Base-by-base conservation (phyloP, 2,113 vertebrate species). In the Cepphus grylle region DNA sequence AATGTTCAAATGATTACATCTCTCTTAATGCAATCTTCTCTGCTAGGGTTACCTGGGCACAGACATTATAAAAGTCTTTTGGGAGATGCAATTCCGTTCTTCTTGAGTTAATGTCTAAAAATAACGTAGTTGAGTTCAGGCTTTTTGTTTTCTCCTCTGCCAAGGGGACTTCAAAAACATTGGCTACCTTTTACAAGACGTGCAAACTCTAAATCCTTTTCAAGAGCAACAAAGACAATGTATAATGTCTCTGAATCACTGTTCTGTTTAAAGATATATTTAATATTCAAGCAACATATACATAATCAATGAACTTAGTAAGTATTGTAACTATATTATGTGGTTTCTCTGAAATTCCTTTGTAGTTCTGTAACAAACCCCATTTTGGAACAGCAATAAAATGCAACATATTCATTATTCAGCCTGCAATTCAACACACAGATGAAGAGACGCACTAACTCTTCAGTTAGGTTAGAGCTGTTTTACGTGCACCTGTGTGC, bases 91-190 rank as follows among this genome's bases (percentile, higher is more conserved):
- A 16, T 69, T 77, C 69, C 9, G 9, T 61, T 86, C 58, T 91
- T 88, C 74, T 92, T 96, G 49, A 91, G 72, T 77, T 76, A 87
- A 82, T 69, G 36, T 9, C 67, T 84, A 71, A 94, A 93, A 92
- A 81, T 78, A 77, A 26, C 9, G 19, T 81, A 93, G 96, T 9
- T 86, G 27, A 96, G 82, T 74, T 71, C 17, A 67, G 16, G 21
- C 4, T 40, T 93, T 85, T 62, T 94, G 47, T 92, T 93, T 96
- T 84, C 22, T 88, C 16, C 36, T 94, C 22, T 79, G 22, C 58
- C 42, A 96, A 86, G 9, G 26, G 27, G 15, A 93, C 26, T 88
- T 94, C 63, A 70, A 58, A 91, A 89, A 38, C 34, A 53, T 36
- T 88, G 58, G 21, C 34, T 79, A 49, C 40, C 13, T 90, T 30